phyloP scores from a whole-genome alignment of 2,888 invertebrate species.

The Gibbula magus region DNA sequence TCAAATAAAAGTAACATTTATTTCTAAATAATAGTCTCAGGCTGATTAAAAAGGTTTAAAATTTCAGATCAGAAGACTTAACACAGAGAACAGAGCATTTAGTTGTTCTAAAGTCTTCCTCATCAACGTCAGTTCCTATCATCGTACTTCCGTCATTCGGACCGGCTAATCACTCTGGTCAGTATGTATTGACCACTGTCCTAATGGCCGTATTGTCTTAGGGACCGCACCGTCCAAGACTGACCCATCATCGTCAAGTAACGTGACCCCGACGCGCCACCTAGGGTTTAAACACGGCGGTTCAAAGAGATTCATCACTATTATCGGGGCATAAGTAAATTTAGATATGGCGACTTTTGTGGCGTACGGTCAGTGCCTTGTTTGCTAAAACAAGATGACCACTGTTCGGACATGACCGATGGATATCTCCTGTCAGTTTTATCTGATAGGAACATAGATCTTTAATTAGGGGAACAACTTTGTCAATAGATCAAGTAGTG shows the following conservation, averaged over 20 bases:
- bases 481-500: too few relatives aligned
- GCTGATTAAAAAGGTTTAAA: too few relatives aligned
- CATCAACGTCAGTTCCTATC: background rate
- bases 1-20: too few relatives aligned
- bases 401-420: background rate
- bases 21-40: too few relatives aligned
- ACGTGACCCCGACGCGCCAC: background rate
- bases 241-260: background rate
- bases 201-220: conserved; percentile 1
- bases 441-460: background rate
- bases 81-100: too few relatives aligned
- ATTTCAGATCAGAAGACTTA: too few relatives aligned
- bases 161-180: background rate
- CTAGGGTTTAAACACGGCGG: background rate
- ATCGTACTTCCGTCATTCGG: background rate
- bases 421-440: background rate
- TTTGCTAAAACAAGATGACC: background rate
- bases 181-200: background rate
- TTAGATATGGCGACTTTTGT: background rate
- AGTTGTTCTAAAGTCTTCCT: background rate
- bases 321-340: conserved; percentile 7
- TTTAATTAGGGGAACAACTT: background rate
- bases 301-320: background rate
- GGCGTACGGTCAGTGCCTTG: background rate
- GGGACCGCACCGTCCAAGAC: background rate